A percentile compares a stretch with the other conserved stretches of the same genome.
Conservation (phyloP, 2,888 invertebrate genomes). For the Callyntrura sp. region DNA sequence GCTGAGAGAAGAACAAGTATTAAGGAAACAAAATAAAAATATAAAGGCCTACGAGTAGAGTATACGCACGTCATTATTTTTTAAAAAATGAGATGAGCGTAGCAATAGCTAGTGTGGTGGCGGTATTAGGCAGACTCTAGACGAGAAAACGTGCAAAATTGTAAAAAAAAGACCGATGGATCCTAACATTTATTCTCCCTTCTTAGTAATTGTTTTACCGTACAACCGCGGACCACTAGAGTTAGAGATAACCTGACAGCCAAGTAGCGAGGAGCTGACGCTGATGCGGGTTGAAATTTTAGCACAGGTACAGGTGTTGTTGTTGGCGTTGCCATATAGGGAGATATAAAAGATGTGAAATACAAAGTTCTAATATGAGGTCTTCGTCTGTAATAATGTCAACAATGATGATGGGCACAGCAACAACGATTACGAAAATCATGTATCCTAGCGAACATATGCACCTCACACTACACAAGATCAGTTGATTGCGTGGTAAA, state of each 20-base stretch:
- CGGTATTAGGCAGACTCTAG: not conserved
- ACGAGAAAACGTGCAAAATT: not conserved
- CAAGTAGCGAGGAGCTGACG: not conserved
- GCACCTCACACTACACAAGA: not conserved
- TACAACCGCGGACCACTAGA: not conserved
- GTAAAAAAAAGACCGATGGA: not conserved
- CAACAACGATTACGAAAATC: not conserved
- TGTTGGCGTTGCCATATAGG: not conserved
- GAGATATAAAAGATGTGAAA: not conserved
- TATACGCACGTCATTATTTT: not conserved
- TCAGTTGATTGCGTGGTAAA: not conserved
- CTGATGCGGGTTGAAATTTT: not conserved
- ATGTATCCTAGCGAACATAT: not conserved
- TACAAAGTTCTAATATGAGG: slow-evolving; percentile 1
- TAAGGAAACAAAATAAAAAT: not conserved
- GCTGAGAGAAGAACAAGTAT: too few relatives aligned
- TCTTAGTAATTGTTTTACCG: slow-evolving; percentile 5
- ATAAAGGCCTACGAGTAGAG: not conserved
- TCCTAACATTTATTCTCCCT: not conserved
- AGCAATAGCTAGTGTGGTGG: not conserved
- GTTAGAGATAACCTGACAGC: not conserved
- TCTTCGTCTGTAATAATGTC: slow-evolving; percentile 14
- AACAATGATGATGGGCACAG: slow-evolving; percentile 14
- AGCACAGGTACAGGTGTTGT: not conserved
- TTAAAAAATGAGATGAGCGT: not conserved